These are phyloP conservation scores for Limnodromus scolopaceus DNA, from an alignment of 2,797 vertebrate genomes.

Conservation along the genomic window DNA sequence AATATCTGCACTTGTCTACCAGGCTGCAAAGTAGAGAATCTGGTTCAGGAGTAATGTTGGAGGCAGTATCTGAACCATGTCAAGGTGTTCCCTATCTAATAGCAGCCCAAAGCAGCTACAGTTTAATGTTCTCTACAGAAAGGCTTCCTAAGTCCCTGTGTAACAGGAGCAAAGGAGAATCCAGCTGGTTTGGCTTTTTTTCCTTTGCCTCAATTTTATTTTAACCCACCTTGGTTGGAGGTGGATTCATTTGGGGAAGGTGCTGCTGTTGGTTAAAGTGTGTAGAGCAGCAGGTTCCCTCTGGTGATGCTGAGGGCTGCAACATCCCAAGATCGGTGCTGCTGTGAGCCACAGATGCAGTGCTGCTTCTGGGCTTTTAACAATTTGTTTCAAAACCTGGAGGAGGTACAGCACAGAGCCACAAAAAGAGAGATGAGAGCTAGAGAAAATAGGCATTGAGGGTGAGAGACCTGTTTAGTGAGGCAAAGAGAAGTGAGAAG, in stretches of 20 bases:
- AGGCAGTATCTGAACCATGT: neutral
- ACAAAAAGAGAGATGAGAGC: neutral
- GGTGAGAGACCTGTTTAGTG: neutral
- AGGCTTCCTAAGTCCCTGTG: neutral
- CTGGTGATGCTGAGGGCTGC: neutral
- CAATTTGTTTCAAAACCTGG: neutral
- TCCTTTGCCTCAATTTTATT: neutral
- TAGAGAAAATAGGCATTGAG: neutral
- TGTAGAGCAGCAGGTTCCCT: neutral
- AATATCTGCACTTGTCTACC: neutral
- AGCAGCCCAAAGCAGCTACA: neutral
- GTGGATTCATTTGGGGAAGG: neutral
- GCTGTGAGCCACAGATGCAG: neutral
- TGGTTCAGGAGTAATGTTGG: neutral
- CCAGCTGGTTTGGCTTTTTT: neutral
- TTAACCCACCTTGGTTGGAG: neutral
- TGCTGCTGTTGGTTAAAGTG: neutral
- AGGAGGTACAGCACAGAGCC: neutral
- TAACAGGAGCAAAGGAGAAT: neutral
- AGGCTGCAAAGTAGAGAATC: neutral
- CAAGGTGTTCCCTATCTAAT: neutral
- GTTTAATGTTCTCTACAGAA: neutral
- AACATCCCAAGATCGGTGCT: fast-evolving
- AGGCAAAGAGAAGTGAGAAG: neutral
- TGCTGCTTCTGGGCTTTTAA: neutral